A percentile compares a stretch with the other conserved stretches of the same genome.
Conservation (phyloP, 2,113 vertebrate genomes). For the Semicossyphus pulcher region DNA sequence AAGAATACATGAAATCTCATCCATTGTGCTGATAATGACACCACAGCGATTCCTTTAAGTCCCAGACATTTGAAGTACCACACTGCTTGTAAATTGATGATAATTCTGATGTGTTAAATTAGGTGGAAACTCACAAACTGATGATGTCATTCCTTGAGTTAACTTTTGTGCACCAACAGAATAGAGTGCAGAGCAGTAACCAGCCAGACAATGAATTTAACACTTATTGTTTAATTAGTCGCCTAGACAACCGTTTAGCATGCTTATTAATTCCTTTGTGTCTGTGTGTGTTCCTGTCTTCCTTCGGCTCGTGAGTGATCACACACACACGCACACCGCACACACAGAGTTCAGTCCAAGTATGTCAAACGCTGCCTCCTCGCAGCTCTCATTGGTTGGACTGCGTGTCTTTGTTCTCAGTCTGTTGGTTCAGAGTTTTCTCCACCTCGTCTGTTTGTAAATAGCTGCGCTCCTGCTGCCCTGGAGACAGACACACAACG, state of each 20-base stretch:
- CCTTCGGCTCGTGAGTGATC: conserved; percentile 38
- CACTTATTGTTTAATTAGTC: conserved; percentile 51
- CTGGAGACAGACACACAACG: conserved; percentile 74
- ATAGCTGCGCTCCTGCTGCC: conserved; percentile 43
- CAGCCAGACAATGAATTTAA: conserved; percentile 12
- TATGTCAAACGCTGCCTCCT: conserved; percentile 58
- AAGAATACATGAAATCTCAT: no score
- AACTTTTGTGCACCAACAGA: background rate
- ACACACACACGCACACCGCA: background rate
- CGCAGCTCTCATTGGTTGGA: conserved; percentile 66
- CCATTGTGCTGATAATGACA: no score
- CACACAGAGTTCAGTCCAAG: conserved; percentile 27
- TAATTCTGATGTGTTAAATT: background rate
- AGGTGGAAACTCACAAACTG: background rate
- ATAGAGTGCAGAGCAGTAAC: background rate
- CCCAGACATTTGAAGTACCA: no score
- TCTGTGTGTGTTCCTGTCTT: conserved; percentile 20
- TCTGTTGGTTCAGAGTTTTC: conserved; percentile 62
- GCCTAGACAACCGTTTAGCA: conserved; percentile 55
- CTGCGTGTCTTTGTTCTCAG: conserved; percentile 68
- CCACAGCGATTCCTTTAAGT: no score
- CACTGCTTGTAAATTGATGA: no score
- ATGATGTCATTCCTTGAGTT: background rate
- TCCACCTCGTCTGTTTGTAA: conserved; percentile 55
- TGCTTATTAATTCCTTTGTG: conserved; percentile 49